phyloP scores from a whole-genome alignment of 92 coral and sea anemone genomes.

The Virgularia gustaviana region DNA sequence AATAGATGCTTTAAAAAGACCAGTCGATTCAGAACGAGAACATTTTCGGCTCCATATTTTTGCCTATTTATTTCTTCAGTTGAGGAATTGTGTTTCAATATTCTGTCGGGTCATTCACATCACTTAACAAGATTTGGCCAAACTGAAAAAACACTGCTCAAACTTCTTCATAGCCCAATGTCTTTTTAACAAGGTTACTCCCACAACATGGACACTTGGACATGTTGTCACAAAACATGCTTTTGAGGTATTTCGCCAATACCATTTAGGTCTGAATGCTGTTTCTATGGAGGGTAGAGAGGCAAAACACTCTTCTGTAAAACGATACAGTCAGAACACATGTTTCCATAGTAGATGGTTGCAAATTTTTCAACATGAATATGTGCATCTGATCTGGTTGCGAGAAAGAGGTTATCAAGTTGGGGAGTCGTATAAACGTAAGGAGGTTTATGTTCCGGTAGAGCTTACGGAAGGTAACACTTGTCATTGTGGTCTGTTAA shows the following conservation, averaged over 20 bases:
- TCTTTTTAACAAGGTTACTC: conserved; percentile 54
- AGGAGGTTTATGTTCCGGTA: conserved; percentile 57
- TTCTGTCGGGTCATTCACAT: conserved; percentile 62
- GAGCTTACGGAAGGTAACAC: conserved; percentile 54
- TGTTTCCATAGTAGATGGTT: conserved; percentile 57
- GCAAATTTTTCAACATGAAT: conserved; percentile 62
- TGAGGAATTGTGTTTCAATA: conserved; percentile 59
- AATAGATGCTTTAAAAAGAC: conserved; percentile 38
- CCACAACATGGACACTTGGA: conserved; percentile 59
- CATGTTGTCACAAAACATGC: conserved; percentile 66
- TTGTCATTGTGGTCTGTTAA: conserved; percentile 57
- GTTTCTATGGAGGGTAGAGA: conserved; percentile 69
- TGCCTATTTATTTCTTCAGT: conserved; percentile 37
- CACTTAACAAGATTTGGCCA: conserved; percentile 34
- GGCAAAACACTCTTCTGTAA: conserved; percentile 55
- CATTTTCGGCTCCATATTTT: conserved; percentile 40
- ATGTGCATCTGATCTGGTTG: conserved; percentile 60
- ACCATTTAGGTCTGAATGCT: conserved; percentile 57
- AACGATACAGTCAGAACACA: conserved; percentile 57
- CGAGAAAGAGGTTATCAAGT: conserved; percentile 46
- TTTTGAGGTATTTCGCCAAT: conserved; percentile 53
- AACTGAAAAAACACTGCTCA: conserved; percentile 55
- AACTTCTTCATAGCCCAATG: conserved; percentile 57
- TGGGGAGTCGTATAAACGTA: conserved; percentile 43
- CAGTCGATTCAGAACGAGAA: conserved; percentile 33